Evolutionary conservation across 2,113 vertebrate genomes (phyloP), one percentile per base, ranked within the genome.

Genomic region (Charina bottae): DNA sequence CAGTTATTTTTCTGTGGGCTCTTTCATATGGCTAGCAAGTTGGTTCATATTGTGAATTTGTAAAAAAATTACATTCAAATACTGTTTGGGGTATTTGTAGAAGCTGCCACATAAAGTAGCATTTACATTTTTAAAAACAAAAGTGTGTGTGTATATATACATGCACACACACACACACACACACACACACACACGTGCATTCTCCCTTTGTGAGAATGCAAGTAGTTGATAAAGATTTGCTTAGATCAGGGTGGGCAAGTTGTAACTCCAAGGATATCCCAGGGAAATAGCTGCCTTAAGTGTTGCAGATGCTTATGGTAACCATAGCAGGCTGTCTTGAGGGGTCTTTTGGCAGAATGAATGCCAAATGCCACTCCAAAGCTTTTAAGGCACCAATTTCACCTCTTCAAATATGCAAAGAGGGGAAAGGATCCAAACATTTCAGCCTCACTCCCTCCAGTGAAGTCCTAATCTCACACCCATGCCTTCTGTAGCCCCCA

Each of bases 61-160:
- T 42, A 33, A 56, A 46, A 46, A 55, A 19, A 93, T 23, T 13
- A 91, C 11, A 54, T 88, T 92, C 37, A 86, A 85, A 92, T 91
- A 33, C 0, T 90, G 55, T 17, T 62, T 58, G 84, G 5, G 0
- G 0, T 11, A 72, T 24, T 90, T 28, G 37, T 89, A 62, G 60
- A 46, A 88, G 0, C 0, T 84, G 94, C 78, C 85, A 6, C 90
- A 54, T 68, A 90, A 86, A 92, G 85, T 87, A 84, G 3, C n/a
- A n/a, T 93, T 95, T 95, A 33, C 21, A 0, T 93, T 94, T 94
- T 93, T 56, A 17, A 37, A 49, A 58, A 33, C 87, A 89, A 92
- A 2, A 0, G 0, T 56, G 92, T 91, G 87, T 90, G 1, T 91
- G 28, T 46, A 84, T 91, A 26, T 49, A 49, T 7, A 49, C 5